Base-by-base conservation (phyloP, 2,888 invertebrate species). In the Parnassius smintheus region DNA sequence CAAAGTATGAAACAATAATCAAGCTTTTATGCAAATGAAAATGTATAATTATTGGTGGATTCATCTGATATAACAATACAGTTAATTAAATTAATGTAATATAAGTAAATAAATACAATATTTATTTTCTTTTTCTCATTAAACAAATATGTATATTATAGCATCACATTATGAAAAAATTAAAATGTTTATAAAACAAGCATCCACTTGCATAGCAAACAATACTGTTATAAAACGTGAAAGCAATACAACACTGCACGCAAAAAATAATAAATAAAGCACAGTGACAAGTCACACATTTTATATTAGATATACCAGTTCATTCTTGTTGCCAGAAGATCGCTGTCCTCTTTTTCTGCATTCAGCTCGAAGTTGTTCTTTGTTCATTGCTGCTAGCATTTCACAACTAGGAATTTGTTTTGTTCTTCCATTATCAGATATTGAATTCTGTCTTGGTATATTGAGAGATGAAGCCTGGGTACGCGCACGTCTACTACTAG, bases 331-430 rank as follows among this genome's bases (percentile, higher is more conserved):
- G 81, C 95, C 95, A 69, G 93, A 92, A 55, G 94, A 93, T 80
- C 94, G 94, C 83, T 94, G 94, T 71, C 95, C 95, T 75, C 94
- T 86, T 88, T 94, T 94, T 72, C 94, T 91, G 91, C 94, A 94
- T 81, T 95, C 94, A 62, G 89, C 88, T 75, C 94, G 94, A 70
- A 95, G 91, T 80, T 95, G 94, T 78, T 95, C 94, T 91, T 95
- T 95, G 78, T 92, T 94, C 92, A 94, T 93, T 68, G 92, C 86
- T 64, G 92, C 90, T 78, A 94, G 86, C 75, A 92, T 86, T 75
- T 92, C 92, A 62, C 89, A 88, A 68, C 83, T 88, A 70, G 91
- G 76, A 69, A 80, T 88, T 74, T 91, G 89, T 68, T 88, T 88
- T 60, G 83, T 79, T 73, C 85, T 83, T 72, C 83, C 86, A 81